phyloP scores from a whole-genome alignment of 2,888 invertebrate species.

The Mimachlamys varia region DNA sequence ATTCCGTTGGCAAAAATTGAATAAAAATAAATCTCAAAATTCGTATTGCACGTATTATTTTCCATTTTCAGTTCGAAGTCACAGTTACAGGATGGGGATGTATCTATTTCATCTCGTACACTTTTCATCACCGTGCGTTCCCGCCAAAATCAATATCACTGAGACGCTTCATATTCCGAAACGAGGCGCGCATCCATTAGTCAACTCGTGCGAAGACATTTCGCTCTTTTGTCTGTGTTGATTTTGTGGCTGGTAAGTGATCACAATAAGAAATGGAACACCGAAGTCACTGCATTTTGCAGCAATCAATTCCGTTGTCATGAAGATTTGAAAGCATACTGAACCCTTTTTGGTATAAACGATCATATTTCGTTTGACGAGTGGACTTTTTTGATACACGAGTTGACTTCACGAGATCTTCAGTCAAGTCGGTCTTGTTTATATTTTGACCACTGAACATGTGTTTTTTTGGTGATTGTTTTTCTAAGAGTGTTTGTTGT shows the following conservation, averaged over 20 bases:
- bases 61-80: no score
- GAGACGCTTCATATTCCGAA: not conserved
- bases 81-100: no score
- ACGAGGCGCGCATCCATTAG: conserved; percentile 36
- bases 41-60: no score
- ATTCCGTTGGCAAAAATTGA: no score
- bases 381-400: not conserved
- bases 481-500: not conserved
- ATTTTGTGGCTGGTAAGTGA: not conserved
- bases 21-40: no score
- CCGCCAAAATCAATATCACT: not conserved
- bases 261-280: not conserved
- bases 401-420: not conserved
- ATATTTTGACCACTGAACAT: not conserved
- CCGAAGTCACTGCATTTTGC: not conserved
- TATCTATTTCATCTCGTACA: no score
- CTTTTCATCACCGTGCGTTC: not conserved
- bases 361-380: not conserved
- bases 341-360: not conserved
- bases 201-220: conserved; percentile 7
- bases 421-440: not conserved
- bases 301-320: not conserved
- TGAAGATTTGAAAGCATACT: not conserved
- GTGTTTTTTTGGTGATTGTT: not conserved
- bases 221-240: not conserved